Evolutionary conservation across 2,888 invertebrate species (phyloP).

Genomic region (Philonicus albiceps): DNA sequence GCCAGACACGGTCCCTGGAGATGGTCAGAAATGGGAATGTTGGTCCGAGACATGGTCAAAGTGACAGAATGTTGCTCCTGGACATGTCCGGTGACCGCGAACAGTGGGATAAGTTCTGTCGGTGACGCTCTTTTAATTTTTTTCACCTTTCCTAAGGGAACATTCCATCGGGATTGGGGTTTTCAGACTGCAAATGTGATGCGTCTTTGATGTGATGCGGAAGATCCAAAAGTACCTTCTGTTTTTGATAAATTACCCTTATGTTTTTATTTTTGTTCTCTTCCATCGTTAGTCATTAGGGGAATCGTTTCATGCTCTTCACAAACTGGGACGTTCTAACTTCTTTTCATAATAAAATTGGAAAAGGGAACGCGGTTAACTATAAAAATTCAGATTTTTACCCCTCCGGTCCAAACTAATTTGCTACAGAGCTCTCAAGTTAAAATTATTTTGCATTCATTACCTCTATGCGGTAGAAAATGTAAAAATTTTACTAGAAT

Average conservation of each 20-base stretch:
- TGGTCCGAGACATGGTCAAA: conserved; percentile 44
- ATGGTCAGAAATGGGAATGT: conserved; percentile 48
- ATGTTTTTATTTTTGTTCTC: background rate
- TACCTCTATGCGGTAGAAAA: background rate
- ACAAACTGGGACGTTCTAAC: background rate
- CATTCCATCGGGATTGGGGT: background rate
- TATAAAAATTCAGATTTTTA: background rate
- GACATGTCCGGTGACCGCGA: conserved; percentile 41
- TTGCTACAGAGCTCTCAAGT: background rate
- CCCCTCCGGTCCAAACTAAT: background rate
- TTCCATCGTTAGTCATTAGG: background rate
- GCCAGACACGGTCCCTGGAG: conserved; percentile 42
- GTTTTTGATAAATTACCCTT: background rate
- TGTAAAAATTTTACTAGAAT: background rate
- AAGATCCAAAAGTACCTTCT: background rate
- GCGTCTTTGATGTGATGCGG: background rate
- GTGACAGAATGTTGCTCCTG: conserved; percentile 49
- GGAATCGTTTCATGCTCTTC: background rate
- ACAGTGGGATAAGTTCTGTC: conserved; percentile 3
- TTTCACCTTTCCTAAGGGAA: background rate
- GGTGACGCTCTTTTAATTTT: background rate
- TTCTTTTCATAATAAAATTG: background rate
- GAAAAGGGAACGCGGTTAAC: background rate
- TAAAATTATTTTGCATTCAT: background rate
- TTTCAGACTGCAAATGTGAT: background rate